A percentile compares a stretch with the other conserved stretches of the same genome.
phyloP scores from a whole-genome alignment of 2,797 vertebrate species.

The Danionella dracula region DNA sequence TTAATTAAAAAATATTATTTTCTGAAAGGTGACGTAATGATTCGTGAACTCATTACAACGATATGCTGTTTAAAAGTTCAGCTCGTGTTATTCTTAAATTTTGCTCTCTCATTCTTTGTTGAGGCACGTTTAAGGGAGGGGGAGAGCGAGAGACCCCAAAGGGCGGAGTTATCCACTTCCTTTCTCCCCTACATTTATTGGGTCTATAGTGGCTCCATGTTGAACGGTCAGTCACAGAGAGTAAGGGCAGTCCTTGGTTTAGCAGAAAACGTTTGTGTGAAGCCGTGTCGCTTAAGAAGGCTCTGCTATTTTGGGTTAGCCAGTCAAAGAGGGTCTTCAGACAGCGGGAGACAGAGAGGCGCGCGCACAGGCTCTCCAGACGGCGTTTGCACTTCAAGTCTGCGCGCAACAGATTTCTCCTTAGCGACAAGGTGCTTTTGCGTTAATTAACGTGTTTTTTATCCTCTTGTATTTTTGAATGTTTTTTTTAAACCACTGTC shows the following conservation, averaged over 20 bases:
- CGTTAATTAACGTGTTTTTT: conserved; percentile 35
- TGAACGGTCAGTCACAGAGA: conserved; percentile 64
- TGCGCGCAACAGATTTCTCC: conserved; percentile 53
- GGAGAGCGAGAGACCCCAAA: conserved; percentile 55
- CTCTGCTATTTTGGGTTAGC: conserved; percentile 67
- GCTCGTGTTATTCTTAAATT: conserved; percentile 52
- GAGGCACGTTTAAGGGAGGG: conserved; percentile 45
- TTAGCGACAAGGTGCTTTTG: conserved; percentile 23
- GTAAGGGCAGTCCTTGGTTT: conserved; percentile 74
- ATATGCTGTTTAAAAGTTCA: conserved; percentile 45
- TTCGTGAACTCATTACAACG: no score
- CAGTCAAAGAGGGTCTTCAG: conserved; percentile 62
- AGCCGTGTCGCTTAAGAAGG: conserved; percentile 70
- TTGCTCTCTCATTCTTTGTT: conserved; percentile 60
- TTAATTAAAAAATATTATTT: no score
- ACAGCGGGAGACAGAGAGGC: conserved; percentile 49
- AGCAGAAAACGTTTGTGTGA: conserved; percentile 77
- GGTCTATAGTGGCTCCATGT: conserved; percentile 63
- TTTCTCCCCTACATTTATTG: conserved; percentile 51
- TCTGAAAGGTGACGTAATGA: no score
- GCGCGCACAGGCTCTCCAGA: conserved; percentile 17
- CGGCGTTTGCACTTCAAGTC: conserved; percentile 31
- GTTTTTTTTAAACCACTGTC: neutral
- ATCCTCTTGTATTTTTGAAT: neutral
- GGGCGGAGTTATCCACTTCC: conserved; percentile 53